These are phyloP conservation scores for Gymnobelideus leadbeateri DNA, from an alignment of 2,113 vertebrate genomes.

Conservation along the genomic window DNA sequence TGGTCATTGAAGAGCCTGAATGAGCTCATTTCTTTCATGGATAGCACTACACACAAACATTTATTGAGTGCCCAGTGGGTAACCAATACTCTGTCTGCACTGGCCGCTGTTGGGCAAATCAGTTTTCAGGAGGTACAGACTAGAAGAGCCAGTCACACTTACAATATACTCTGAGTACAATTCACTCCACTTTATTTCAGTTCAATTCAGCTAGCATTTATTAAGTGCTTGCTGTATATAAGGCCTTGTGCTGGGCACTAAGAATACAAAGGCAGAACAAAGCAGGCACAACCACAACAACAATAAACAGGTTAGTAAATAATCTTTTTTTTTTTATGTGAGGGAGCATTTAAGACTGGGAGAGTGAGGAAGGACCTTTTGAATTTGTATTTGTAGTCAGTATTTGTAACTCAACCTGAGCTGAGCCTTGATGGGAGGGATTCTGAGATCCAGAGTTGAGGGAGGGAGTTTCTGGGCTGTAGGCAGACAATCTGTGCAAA, in stretches of 20 bases:
- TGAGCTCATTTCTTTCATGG: constrained; percentile 38
- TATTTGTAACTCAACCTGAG: not conserved
- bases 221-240: not conserved
- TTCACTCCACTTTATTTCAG: not conserved
- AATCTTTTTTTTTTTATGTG: not conserved
- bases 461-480: not conserved
- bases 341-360: not conserved
- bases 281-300: not conserved
- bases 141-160: not conserved
- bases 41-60: constrained; percentile 11
- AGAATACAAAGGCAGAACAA: not conserved
- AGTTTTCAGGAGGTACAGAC: not conserved
- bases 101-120: not conserved
- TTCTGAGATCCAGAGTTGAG: not conserved
- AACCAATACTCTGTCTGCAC: not conserved
- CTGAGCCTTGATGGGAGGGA: not conserved
- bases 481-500: not conserved
- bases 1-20: not conserved
- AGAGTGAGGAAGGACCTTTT: not conserved
- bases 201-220: not conserved
- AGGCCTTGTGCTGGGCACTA: too few species aligned
- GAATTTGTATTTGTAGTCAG: too few species aligned
- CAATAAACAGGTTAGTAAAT: not conserved
- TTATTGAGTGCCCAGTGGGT: constrained; percentile 4
- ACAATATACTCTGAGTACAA: not conserved